Conservation (phyloP, 2,888 invertebrate species). For the Synanthedon formicaeformis region DNA sequence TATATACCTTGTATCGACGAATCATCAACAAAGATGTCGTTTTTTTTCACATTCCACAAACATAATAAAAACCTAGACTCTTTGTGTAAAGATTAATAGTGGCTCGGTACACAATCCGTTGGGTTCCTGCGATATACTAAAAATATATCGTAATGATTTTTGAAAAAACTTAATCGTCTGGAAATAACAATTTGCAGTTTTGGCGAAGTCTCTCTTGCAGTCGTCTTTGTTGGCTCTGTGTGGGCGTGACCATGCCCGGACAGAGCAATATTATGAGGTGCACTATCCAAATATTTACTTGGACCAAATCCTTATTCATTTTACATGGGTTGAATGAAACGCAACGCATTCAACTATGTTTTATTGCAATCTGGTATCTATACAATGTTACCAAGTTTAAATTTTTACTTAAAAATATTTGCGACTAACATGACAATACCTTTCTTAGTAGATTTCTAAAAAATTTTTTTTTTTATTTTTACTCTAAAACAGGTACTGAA, state of each 20-base stretch:
- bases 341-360: neutral
- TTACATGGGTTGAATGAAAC: neutral
- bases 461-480: too few relatives aligned
- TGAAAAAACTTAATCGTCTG: slow-evolving; percentile 57
- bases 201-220: slow-evolving; percentile 34
- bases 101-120: slow-evolving; percentile 12
- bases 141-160: slow-evolving; percentile 22
- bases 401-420: too few relatives aligned
- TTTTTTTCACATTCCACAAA: slow-evolving; percentile 1
- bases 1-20: too few relatives aligned
- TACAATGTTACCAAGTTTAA: too few relatives aligned
- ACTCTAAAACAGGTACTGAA: too few relatives aligned
- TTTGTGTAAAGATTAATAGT: slow-evolving; percentile 58
- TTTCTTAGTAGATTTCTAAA: too few relatives aligned
- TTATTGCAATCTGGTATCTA: neutral
- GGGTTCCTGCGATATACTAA: slow-evolving; percentile 24
- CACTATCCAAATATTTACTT: slow-evolving; percentile 67
- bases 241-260: slow-evolving; percentile 55
- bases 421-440: too few relatives aligned
- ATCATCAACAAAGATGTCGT: too few relatives aligned
- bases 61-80: slow-evolving; percentile 22
- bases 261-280: slow-evolving; percentile 44
- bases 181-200: slow-evolving; percentile 65
- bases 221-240: slow-evolving; percentile 35
- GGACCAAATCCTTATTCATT: neutral